Evolutionary conservation across 2,113 vertebrate species (phyloP).

Genomic region (Fregata magnificens): DNA sequence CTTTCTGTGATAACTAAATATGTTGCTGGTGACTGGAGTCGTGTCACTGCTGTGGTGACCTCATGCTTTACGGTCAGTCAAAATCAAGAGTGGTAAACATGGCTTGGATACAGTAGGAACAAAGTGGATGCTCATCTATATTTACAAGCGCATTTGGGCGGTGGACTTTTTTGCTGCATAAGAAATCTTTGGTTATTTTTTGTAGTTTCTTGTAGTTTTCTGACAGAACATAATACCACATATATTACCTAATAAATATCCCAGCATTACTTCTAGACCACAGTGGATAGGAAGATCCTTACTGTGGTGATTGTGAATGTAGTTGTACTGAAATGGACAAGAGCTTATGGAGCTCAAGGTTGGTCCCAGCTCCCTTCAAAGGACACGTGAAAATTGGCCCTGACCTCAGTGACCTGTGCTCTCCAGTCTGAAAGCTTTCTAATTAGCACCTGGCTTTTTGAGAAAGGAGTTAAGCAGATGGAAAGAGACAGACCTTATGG

Average conservation of each 20-base stretch:
- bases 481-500: not conserved
- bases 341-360: not conserved
- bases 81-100: not conserved
- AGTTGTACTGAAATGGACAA: not conserved
- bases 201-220: not conserved
- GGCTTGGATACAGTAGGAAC: not conserved
- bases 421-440: not conserved
- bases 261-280: not conserved
- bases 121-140: not conserved
- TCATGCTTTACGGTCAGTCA: not conserved
- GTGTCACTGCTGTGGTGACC: not conserved
- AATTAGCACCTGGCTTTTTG: not conserved
- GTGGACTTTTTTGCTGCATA: not conserved
- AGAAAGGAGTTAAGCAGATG: not conserved
- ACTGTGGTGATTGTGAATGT: no score
- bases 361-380: not conserved
- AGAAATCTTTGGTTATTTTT: not conserved
- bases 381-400: not conserved
- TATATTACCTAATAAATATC: not conserved
- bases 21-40: not conserved
- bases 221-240: not conserved
- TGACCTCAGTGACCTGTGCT: not conserved
- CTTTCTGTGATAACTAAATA: not conserved
- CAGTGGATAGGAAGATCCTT: not conserved
- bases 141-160: accelerated